A percentile compares a stretch with the other conserved stretches of the same genome.
Conservation (phyloP, 2,888 invertebrate species). For the Laspeyria flexula region DNA sequence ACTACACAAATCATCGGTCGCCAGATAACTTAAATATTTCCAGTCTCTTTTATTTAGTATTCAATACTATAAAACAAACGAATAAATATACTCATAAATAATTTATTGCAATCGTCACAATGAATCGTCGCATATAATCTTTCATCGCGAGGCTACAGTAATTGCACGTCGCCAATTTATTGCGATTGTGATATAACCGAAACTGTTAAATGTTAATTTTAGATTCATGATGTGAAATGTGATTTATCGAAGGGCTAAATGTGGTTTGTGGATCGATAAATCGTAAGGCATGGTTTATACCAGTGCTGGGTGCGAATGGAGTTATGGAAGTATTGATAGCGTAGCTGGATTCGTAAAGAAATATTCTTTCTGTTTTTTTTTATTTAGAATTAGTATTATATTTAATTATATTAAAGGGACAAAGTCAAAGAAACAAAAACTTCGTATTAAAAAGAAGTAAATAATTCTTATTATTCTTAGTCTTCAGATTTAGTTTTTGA, state of each 20-base stretch:
- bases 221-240: constrained; percentile 17
- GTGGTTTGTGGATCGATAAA: not conserved
- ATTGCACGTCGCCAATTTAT: constrained; percentile 34
- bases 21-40: not conserved
- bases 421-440: no score
- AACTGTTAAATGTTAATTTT: constrained; percentile 26
- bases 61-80: constrained; percentile 23
- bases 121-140: constrained; percentile 16
- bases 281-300: not conserved
- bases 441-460: no score
- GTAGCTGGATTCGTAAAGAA: no score
- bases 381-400: no score
- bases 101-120: constrained; percentile 24
- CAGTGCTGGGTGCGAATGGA: not conserved
- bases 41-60: not conserved
- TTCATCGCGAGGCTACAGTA: constrained; percentile 25
- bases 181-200: constrained; percentile 20
- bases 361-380: no score
- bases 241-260: constrained; percentile 11
- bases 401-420: no score
- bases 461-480: no score
- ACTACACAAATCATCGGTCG: not conserved
- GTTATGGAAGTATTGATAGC: not conserved
- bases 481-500: no score
- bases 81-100: constrained; percentile 34